Percentiles rank a stretch among this genome's conserved stretches.
Evolutionary conservation across 2,888 invertebrate species (phyloP).

Genomic region (Anoncus sp.): DNA sequence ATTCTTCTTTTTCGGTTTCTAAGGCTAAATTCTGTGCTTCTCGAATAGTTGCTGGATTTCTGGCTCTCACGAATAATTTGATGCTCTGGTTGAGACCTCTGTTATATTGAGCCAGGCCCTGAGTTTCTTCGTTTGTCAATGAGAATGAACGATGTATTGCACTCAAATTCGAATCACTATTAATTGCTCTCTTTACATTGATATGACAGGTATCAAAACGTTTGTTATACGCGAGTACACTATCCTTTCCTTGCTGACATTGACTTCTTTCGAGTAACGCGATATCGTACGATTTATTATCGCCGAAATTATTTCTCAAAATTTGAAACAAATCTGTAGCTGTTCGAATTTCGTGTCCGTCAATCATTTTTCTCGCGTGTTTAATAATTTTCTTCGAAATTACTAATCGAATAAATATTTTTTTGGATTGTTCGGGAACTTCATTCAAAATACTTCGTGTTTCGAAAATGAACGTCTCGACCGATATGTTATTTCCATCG

Average conservation of each 20-base stretch:
- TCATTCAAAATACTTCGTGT: neutral
- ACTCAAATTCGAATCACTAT: slow-evolving; percentile 1
- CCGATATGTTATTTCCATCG: slow-evolving; percentile 43
- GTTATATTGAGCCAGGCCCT: too few relatives aligned
- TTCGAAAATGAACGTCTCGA: slow-evolving; percentile 45
- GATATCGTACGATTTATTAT: slow-evolving; percentile 40
- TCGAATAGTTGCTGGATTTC: too few relatives aligned
- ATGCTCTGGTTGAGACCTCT: too few relatives aligned
- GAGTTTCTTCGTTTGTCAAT: too few relatives aligned
- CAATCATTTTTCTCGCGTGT: slow-evolving; percentile 38
- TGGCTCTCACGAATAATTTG: too few relatives aligned
- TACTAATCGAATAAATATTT: slow-evolving; percentile 35
- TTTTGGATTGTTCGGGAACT: slow-evolving; percentile 1
- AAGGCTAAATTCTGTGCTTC: too few relatives aligned
- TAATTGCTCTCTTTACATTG: slow-evolving; percentile 38
- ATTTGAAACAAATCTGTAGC: slow-evolving; percentile 32
- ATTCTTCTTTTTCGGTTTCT: too few relatives aligned
- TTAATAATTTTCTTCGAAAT: slow-evolving; percentile 40
- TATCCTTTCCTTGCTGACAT: slow-evolving; percentile 40
- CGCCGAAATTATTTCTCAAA: slow-evolving; percentile 33
- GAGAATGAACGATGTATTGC: too few relatives aligned
- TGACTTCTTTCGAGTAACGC: slow-evolving; percentile 40
- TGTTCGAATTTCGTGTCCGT: slow-evolving; percentile 40
- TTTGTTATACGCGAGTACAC: slow-evolving; percentile 33
- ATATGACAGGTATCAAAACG: slow-evolving; percentile 27